Conservation (phyloP, 2,113 vertebrate species). For the Pungitius pungitius region DNA sequence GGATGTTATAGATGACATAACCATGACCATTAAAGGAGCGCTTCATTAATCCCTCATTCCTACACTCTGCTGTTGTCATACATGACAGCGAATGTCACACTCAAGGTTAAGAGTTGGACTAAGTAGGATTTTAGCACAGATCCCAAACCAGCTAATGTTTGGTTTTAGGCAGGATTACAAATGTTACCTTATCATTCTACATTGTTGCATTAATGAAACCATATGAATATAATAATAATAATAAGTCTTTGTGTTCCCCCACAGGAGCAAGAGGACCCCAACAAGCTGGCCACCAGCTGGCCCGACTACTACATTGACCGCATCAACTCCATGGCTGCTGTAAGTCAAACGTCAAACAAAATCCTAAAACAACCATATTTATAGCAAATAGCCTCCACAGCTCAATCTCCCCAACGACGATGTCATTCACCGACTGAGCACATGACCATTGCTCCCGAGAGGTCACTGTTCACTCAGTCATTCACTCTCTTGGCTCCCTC, state of each 20-base stretch:
- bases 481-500: conserved; percentile 34
- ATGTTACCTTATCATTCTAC: not conserved
- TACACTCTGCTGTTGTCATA: not conserved
- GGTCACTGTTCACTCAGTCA: conserved; percentile 40
- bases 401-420: not conserved
- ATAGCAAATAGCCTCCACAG: not conserved
- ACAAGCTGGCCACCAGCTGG: conserved; percentile 98
- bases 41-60: not conserved
- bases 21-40: not conserved
- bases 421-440: not conserved
- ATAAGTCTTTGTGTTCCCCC: conserved; percentile 54
- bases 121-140: not conserved
- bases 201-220: not conserved
- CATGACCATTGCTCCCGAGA: not conserved
- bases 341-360: conserved; percentile 86
- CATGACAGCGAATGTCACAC: not conserved
- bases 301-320: conserved; percentile 98
- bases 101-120: not conserved
- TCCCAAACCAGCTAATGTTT: not conserved
- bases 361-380: not conserved
- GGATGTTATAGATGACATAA: not conserved
- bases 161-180: not conserved
- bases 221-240: not conserved
- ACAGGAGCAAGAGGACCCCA: conserved; percentile 98
- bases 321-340: conserved; percentile 98